Conservation (phyloP, 1,140 invertebrate species). For the Drosophila asahinai region DNA sequence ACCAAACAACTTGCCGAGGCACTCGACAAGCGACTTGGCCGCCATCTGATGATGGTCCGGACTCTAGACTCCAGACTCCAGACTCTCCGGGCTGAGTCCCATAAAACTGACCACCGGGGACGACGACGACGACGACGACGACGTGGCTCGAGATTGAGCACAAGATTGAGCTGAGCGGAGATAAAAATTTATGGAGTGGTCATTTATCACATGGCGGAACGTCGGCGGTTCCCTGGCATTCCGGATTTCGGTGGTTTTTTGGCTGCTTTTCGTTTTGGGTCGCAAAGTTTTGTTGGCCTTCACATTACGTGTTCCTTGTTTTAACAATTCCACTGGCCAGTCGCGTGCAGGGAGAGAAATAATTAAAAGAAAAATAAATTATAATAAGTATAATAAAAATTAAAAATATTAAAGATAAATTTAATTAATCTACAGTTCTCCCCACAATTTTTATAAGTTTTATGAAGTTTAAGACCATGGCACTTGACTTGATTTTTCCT, state of each 20-base stretch:
- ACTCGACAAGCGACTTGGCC: conserved; percentile 41
- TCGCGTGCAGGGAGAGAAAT: not conserved
- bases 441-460: not conserved
- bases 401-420: not conserved
- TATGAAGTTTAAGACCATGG: too few relatives aligned
- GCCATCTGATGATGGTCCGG: conserved; percentile 29
- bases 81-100: conserved; percentile 26
- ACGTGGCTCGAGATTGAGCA: conserved; percentile 56
- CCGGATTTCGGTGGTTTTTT: conserved; percentile 13
- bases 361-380: too few relatives aligned
- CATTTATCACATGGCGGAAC: conserved; percentile 71
- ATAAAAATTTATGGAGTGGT: conserved; percentile 80
- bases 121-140: conserved; percentile 12
- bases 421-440: not conserved
- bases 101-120: conserved; percentile 66
- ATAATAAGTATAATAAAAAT: not conserved
- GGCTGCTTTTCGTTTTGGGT: not conserved
- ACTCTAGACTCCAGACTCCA: not conserved
- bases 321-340: conserved; percentile 6
- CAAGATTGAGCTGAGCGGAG: conserved; percentile 73
- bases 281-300: conserved; percentile 11
- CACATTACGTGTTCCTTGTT: conserved; percentile 21
- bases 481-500: too few relatives aligned
- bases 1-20: conserved; percentile 60
- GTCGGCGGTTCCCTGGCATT: conserved; percentile 14